A percentile compares a stretch with the other conserved stretches of the same genome.
Evolutionary conservation across 2,888 invertebrate species (phyloP).

Genomic region (Boloria euphrosyne): DNA sequence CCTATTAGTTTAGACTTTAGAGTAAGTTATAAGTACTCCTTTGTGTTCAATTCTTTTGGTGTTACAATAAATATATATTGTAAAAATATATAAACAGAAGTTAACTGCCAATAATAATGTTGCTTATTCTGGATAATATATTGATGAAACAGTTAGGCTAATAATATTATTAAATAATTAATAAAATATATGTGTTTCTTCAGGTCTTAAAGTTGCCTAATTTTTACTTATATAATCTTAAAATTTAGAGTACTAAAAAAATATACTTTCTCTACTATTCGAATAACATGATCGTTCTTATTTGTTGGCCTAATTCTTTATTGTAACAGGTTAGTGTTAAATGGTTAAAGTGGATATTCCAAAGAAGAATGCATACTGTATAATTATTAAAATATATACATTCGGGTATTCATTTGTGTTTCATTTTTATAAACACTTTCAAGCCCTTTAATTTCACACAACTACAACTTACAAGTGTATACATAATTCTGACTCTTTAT

Average conservation of each 20-base stretch:
- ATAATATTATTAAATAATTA: no score
- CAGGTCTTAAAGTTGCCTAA: background rate
- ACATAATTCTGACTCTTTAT: no score
- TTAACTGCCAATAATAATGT: no score
- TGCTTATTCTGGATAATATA: no score
- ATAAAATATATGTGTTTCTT: no score
- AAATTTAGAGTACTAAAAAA: background rate
- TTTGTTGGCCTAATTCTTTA: background rate
- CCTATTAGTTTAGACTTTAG: no score
- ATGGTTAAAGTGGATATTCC: slow-evolving; percentile 30
- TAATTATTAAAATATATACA: slow-evolving; percentile 12
- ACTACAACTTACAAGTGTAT: no score
- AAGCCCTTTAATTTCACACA: no score
- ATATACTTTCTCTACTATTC: no score
- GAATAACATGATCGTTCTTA: no score
- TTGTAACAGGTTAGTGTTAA: background rate
- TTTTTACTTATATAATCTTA: background rate
- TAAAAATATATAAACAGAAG: no score
- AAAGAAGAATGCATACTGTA: slow-evolving; percentile 16
- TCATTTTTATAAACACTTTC: slow-evolving; percentile 1
- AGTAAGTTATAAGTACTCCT: slow-evolving; percentile 10
- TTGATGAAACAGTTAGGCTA: no score
- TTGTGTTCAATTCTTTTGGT: background rate
- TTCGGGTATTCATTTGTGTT: slow-evolving; percentile 16
- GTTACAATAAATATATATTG: background rate